phyloP scores from a whole-genome alignment of 2,888 invertebrate genomes.

The Tricholauxania praeusta region DNA sequence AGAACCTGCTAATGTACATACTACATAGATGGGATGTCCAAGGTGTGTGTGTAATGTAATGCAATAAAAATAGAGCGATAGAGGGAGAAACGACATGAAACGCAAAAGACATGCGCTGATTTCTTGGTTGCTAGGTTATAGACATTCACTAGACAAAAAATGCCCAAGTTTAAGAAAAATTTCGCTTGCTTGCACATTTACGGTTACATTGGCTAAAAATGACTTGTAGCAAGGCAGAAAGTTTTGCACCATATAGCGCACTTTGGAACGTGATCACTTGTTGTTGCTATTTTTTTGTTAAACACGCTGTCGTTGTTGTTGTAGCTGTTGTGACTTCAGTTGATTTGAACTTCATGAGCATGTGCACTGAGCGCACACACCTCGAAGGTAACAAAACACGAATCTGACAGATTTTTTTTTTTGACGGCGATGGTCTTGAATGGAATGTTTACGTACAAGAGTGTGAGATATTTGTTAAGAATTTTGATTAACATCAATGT shows the following conservation, averaged over 20 bases:
- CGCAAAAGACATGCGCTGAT: neutral
- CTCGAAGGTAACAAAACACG: slow-evolving; percentile 14
- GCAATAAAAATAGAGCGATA: too few relatives aligned
- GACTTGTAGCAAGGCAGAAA: neutral
- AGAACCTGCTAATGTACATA: neutral
- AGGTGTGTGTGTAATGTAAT: too few relatives aligned
- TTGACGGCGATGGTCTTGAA: neutral
- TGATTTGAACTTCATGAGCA: neutral
- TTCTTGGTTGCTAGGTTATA: slow-evolving; percentile 6
- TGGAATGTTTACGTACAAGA: too few relatives aligned
- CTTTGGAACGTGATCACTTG: slow-evolving; percentile 12
- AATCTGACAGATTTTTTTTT: neutral
- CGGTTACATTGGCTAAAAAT: slow-evolving; percentile 5
- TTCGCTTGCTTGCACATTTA: neutral
- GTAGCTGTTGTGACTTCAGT: neutral
- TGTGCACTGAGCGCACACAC: neutral
- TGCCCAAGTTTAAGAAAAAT: neutral
- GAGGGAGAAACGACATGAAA: neutral
- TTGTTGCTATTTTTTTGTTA: neutral
- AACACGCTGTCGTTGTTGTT: neutral
- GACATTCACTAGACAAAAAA: slow-evolving; percentile 18
- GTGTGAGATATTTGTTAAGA: too few relatives aligned
- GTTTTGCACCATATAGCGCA: neutral
- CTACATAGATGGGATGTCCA: too few relatives aligned
- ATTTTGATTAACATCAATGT: too few relatives aligned